These are phyloP conservation scores for Meriones unguiculatus DNA, from an alignment of 2,113 vertebrate species.

Conservation along the genomic window DNA sequence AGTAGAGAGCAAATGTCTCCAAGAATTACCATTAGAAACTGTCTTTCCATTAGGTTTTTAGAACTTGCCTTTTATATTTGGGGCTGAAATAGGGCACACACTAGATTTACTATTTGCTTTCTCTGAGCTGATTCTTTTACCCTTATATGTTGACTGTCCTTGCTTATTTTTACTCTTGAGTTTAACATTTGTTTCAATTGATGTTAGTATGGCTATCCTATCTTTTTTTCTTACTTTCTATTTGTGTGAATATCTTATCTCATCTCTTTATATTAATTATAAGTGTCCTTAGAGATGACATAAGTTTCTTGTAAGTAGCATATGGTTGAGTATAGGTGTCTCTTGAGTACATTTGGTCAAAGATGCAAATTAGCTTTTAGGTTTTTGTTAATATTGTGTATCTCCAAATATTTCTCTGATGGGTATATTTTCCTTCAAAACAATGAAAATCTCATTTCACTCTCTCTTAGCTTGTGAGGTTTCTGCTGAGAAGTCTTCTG, in stretches of 20 bases:
- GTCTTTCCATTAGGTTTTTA: not conserved
- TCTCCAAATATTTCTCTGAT: not conserved
- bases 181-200: not conserved
- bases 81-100: not conserved
- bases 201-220: not conserved
- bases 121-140: not conserved
- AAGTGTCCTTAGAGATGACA: not conserved
- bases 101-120: not conserved
- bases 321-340: not conserved
- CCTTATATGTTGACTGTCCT: not conserved
- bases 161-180: not conserved
- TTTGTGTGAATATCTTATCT: not conserved
- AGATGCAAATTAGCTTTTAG: not conserved
- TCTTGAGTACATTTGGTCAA: not conserved
- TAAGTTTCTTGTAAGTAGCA: not conserved
- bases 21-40: not conserved
- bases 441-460: not conserved
- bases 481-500: not conserved
- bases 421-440: not conserved
- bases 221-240: not conserved
- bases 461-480: not conserved
- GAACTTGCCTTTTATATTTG: too few relatives aligned
- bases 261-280: not conserved
- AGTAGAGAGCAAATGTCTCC: not conserved
- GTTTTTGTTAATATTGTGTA: not conserved